These are phyloP conservation scores for Argyresthia goedartella DNA, from an alignment of 2,888 invertebrate genomes.

Conservation along the genomic window DNA sequence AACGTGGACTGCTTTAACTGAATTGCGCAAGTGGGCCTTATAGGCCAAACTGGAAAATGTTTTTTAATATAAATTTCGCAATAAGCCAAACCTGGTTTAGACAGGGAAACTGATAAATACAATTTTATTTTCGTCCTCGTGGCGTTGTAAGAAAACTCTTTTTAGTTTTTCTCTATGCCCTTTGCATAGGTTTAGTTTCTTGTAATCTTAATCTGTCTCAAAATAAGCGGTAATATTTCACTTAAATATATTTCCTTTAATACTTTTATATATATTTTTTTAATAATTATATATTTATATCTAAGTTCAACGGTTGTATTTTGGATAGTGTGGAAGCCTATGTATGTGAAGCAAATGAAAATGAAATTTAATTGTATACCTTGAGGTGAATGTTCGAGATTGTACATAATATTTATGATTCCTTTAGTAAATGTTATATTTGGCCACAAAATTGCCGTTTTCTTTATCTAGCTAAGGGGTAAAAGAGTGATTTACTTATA, in stretches of 20 bases:
- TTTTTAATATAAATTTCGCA: no score
- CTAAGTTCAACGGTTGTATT: neutral
- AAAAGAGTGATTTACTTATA: no score
- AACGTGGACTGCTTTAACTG: no score
- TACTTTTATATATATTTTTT: neutral
- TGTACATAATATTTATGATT: slow-evolving; percentile 6
- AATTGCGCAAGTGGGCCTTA: no score
- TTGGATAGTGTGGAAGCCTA: neutral
- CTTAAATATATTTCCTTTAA: no score
- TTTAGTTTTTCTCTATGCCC: neutral
- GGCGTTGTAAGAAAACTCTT: neutral
- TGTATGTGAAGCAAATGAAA: neutral
- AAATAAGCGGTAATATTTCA: neutral
- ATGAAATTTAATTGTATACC: slow-evolving; percentile 3
- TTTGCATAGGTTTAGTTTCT: neutral
- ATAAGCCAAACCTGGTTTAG: no score
- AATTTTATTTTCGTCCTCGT: neutral
- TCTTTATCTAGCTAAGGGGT: no score
- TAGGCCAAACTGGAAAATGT: no score
- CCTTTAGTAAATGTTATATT: slow-evolving; percentile 6
- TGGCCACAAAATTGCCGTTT: neutral
- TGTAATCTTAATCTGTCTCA: no score
- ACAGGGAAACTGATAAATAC: no score
- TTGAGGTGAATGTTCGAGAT: neutral
- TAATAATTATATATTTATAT: neutral